phyloP scores from a whole-genome alignment of 2,797 vertebrate species.

The Capromys pilorides region DNA sequence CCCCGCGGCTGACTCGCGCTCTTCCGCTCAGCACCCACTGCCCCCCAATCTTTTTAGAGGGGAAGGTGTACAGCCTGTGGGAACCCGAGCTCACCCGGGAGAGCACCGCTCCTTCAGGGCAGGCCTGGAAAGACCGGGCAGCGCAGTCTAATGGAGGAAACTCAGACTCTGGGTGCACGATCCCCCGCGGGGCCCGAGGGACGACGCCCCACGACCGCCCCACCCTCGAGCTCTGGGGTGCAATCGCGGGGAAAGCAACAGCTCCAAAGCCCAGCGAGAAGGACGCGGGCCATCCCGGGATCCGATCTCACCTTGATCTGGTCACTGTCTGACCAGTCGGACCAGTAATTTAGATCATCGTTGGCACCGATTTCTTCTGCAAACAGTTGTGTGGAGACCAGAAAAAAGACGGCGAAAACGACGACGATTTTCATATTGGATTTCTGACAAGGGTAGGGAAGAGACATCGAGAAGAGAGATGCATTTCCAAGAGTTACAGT shows the following conservation, averaged over 20 bases:
- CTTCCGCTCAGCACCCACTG: background rate
- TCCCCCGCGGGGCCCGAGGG: background rate
- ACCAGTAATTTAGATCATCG: slow-evolving; percentile 92
- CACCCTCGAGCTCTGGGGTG: background rate
- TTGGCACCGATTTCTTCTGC: slow-evolving; percentile 87
- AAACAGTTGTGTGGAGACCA: slow-evolving; percentile 86
- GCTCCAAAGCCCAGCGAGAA: background rate
- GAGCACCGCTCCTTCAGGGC: background rate
- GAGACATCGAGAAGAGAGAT: background rate
- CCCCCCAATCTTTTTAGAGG: background rate
- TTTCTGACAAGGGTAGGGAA: slow-evolving; percentile 36
- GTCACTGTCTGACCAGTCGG: slow-evolving; percentile 86
- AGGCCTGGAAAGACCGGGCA: background rate
- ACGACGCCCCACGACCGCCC: accelerated
- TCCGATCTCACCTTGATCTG: slow-evolving; percentile 88
- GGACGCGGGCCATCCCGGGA: accelerated
- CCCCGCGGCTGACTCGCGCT: background rate
- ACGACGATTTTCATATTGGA: slow-evolving; percentile 90
- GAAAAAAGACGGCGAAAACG: slow-evolving; percentile 86
- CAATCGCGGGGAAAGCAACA: background rate
- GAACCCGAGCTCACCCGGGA: background rate
- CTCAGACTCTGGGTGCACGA: background rate
- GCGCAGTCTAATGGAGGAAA: background rate
- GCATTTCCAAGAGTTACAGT: background rate
- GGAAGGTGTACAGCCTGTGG: background rate